These are phyloP conservation scores for Eublepharis macularius DNA, from an alignment of 2,113 vertebrate species.

Conservation along the genomic window DNA sequence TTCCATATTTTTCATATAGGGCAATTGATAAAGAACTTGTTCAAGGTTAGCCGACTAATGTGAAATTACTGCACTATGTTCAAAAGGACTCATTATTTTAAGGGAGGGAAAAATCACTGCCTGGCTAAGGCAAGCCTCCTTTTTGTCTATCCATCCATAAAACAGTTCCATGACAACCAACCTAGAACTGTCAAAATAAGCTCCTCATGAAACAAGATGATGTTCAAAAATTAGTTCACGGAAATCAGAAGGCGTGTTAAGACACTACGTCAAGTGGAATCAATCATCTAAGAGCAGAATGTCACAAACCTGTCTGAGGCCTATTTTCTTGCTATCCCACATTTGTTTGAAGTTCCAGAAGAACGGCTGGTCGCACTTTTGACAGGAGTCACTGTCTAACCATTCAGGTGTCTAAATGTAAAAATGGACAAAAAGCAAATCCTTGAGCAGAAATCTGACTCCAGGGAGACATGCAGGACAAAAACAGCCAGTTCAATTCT, in stretches of 20 bases:
- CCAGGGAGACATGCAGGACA: background rate
- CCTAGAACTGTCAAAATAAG: background rate
- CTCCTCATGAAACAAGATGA: background rate
- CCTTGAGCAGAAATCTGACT: background rate
- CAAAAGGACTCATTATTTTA: background rate
- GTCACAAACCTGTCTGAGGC: slow-evolving; percentile 89
- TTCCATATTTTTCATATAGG: too few relatives aligned
- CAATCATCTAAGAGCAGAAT: background rate
- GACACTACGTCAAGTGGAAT: background rate
- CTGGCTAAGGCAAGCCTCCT: background rate
- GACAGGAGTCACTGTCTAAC: slow-evolving; percentile 98
- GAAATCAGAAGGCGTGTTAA: background rate
- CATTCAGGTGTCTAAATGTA: slow-evolving; percentile 92
- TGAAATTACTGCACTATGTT: background rate
- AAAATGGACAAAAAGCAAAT: background rate
- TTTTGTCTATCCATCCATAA: background rate
- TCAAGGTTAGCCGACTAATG: too few relatives aligned
- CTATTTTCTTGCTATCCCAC: slow-evolving; percentile 99
- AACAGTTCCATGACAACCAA: background rate
- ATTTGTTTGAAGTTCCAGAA: slow-evolving; percentile 99
- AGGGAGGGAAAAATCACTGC: background rate
- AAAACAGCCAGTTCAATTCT: background rate
- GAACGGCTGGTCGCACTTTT: slow-evolving; percentile 97
- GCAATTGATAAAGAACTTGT: too few relatives aligned
- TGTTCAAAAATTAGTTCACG: background rate